These are phyloP conservation scores for Intellagama lesueurii DNA, from an alignment of 2,797 vertebrate species.

Conservation along the genomic window DNA sequence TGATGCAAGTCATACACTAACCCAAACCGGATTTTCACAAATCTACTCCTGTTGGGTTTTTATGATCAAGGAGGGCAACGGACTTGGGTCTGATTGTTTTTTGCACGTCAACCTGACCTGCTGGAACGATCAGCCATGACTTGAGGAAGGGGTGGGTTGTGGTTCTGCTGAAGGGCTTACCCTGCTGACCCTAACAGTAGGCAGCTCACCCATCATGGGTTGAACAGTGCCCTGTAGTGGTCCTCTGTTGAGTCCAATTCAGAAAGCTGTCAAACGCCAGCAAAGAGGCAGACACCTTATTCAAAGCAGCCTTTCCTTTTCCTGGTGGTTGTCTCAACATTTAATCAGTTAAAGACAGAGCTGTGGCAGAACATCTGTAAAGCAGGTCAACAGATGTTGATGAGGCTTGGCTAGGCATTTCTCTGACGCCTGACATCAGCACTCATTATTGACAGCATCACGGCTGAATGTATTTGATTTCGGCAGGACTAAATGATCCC, in stretches of 20 bases:
- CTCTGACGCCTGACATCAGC: constrained; percentile 8
- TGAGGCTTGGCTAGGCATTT: neutral
- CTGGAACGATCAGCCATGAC: no score
- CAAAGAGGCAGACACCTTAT: rapidly evolving
- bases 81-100: no score
- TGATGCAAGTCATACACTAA: no score
- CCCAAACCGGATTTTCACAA: no score
- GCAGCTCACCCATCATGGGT: rapidly evolving
- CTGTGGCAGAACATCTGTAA: constrained; percentile 45
- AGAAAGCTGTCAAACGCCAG: neutral
- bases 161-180: no score
- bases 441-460: neutral
- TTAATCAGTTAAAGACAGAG: constrained; percentile 25
- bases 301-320: neutral
- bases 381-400: constrained; percentile 48
- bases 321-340: neutral
- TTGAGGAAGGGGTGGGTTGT: no score
- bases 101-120: no score
- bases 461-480: neutral
- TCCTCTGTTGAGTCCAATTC: neutral
- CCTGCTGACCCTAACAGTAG: neutral
- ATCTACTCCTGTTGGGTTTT: no score
- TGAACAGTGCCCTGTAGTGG: neutral
- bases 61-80: no score
- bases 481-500: neutral